A percentile compares a stretch with the other conserved stretches of the same genome.
phyloP scores from a whole-genome alignment of 1,140 invertebrate species.

The Zaprionus lachaisei region DNA sequence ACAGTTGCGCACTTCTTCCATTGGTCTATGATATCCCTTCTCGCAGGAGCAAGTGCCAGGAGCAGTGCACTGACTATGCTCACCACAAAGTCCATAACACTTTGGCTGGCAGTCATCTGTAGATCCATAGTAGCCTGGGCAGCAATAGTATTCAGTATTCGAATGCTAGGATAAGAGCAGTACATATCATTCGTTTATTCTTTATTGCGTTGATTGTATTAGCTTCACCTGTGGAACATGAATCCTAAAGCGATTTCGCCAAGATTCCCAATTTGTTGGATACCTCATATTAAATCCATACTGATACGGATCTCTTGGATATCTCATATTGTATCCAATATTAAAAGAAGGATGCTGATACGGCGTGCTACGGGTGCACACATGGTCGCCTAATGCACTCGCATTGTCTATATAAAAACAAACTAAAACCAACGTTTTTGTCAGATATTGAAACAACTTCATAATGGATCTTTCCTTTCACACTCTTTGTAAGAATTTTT shows the following conservation, averaged over 20 bases:
- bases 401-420: background rate
- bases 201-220: background rate
- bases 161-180: background rate
- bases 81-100: slow-evolving; percentile 21
- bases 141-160: slow-evolving; percentile 25
- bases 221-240: background rate
- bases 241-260: too few species aligned
- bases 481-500: background rate
- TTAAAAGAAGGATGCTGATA: too few species aligned
- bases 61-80: slow-evolving; percentile 22
- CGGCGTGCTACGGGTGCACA: background rate
- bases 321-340: background rate
- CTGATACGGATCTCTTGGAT: background rate
- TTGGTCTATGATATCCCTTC: slow-evolving; percentile 29
- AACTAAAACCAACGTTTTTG: background rate
- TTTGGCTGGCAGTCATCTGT: slow-evolving; percentile 85
- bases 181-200: background rate
- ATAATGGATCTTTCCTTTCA: background rate
- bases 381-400: background rate
- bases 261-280: too few species aligned
- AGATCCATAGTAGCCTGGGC: slow-evolving; percentile 33
- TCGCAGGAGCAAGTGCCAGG: slow-evolving; percentile 43
- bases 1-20: slow-evolving; percentile 47
- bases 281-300: too few species aligned
- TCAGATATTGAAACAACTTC: background rate